Percentiles rank a stretch among this genome's conserved stretches.
These are phyloP conservation scores for Caenorhabditis brenneri DNA, from an alignment of 1,140 invertebrate species.

Conservation along the genomic window DNA sequence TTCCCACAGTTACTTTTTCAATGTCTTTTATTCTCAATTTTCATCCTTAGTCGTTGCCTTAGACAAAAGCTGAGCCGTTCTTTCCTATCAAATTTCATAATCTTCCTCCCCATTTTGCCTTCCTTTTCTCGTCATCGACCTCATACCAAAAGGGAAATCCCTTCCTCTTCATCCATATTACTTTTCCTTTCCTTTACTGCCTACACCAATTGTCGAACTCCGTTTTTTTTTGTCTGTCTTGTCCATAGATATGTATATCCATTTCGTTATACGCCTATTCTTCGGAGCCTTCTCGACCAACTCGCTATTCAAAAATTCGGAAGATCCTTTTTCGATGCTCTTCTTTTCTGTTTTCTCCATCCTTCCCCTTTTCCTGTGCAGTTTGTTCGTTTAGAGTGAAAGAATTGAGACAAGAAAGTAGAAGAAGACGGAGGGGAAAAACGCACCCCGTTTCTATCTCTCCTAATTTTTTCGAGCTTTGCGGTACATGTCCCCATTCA, in stretches of 20 bases:
- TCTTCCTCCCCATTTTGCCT: background rate
- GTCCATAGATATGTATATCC: background rate
- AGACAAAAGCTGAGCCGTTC: constrained; percentile 33
- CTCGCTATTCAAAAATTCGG: constrained; percentile 25
- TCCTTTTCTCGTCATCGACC: constrained; percentile 30
- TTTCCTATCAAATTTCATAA: constrained; percentile 38
- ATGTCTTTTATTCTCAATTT: background rate
- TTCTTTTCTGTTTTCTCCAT: constrained; percentile 6
- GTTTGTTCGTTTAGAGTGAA: constrained; percentile 37
- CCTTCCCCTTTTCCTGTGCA: background rate
- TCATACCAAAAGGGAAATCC: background rate
- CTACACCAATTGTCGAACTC: background rate
- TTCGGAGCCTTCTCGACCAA: background rate
- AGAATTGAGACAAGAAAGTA: background rate
- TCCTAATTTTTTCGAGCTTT: constrained; percentile 29
- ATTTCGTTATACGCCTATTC: constrained; percentile 17
- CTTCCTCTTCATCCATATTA: background rate
- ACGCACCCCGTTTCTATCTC: constrained; percentile 30
- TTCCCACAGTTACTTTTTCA: constrained; percentile 20
- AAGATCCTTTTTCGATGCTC: constrained; percentile 18
- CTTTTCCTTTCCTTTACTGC: background rate
- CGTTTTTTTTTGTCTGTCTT: background rate
- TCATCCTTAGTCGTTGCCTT: background rate
- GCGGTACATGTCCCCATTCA: background rate
- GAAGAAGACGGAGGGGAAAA: background rate